Conservation (phyloP, 2,888 invertebrate species). For the Notocelia uddmanniana region DNA sequence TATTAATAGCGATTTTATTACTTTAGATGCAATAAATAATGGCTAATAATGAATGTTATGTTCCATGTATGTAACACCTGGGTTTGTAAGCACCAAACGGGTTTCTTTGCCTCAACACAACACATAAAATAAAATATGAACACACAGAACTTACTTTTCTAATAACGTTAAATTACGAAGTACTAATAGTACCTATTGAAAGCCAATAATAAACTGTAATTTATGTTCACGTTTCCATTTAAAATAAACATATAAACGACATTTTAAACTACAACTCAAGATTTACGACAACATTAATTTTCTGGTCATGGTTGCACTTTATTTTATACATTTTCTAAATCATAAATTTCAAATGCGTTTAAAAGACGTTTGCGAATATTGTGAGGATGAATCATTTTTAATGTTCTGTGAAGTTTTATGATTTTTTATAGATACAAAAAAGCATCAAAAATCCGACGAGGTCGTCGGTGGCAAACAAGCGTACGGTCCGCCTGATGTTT, state of each 20-base stretch:
- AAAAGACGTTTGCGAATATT: conserved; percentile 5
- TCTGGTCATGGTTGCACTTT: conserved; percentile 30
- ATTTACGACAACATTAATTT: conserved; percentile 32
- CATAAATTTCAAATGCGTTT: conserved; percentile 31
- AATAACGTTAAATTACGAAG: not conserved
- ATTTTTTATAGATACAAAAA: no score
- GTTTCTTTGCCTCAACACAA: not conserved
- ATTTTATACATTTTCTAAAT: conserved; percentile 33
- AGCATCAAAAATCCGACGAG: no score
- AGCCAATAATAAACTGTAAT: conserved; percentile 30
- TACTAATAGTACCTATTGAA: conserved; percentile 29
- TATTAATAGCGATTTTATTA: not conserved
- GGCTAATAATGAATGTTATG: not conserved
- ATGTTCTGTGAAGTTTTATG: not conserved
- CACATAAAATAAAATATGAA: not conserved
- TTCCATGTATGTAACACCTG: not conserved
- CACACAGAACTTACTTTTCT: conserved; percentile 1
- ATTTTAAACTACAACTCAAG: conserved; percentile 25
- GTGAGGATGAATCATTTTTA: conserved; percentile 6
- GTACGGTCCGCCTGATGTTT: no score
- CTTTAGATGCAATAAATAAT: not conserved
- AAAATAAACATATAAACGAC: conserved; percentile 35
- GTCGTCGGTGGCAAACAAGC: no score
- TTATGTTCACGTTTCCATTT: conserved; percentile 31
- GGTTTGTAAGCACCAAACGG: not conserved